Evolutionary conservation across 30 jellyfish, hydroid and myxozoan species (phyloP).

Genomic region (Hydra vulgaris): DNA sequence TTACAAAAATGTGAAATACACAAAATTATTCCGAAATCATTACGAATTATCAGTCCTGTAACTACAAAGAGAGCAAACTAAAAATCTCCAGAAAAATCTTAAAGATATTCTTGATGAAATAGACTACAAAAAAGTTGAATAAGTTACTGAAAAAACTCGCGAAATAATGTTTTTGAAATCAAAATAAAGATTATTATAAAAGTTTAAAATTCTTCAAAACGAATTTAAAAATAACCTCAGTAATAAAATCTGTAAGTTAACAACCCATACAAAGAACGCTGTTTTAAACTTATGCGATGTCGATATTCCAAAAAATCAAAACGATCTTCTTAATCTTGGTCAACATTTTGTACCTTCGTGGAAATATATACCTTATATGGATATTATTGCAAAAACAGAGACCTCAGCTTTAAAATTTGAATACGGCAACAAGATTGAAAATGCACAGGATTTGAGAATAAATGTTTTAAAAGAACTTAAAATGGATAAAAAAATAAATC

Average conservation of each 20-base stretch:
- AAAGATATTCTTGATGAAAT: not conserved
- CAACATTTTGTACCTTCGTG: not conserved
- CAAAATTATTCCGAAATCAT: not conserved
- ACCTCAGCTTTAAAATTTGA: not conserved
- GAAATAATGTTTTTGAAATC: not conserved
- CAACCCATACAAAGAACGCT: not conserved
- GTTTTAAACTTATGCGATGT: not conserved
- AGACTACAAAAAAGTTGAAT: not conserved
- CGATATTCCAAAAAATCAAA: not conserved
- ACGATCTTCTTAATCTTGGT: constrained; percentile 2
- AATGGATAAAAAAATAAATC: not conserved
- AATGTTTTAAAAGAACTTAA: constrained; percentile 10
- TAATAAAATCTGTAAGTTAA: not conserved
- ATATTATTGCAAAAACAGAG: not conserved
- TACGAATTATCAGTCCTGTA: not conserved
- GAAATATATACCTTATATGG: constrained; percentile 1
- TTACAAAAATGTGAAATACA: not conserved
- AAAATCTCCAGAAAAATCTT: not conserved
- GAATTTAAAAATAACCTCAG: not conserved
- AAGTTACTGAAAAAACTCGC: not conserved
- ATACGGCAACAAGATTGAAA: not conserved
- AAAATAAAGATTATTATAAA: not conserved
- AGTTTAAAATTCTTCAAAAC: not conserved
- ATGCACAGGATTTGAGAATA: not conserved
- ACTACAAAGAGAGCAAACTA: not conserved